phyloP scores from a whole-genome alignment of 1,140 invertebrate genomes.

The Hormaphis cornu region DNA sequence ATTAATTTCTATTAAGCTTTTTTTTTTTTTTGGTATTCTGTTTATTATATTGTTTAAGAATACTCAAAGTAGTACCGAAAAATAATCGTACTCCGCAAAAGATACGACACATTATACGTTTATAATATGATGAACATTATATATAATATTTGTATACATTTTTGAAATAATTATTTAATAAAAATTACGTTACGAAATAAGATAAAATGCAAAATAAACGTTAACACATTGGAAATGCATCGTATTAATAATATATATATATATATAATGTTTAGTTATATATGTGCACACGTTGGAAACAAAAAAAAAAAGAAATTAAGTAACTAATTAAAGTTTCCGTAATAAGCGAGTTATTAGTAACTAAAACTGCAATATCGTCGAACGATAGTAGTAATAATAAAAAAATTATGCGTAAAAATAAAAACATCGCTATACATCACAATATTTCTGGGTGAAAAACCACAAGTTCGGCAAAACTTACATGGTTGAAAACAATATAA shows the following conservation, averaged over 20 bases:
- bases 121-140: not conserved
- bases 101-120: not conserved
- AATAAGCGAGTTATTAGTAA: constrained; percentile 23
- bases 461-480: constrained; percentile 4
- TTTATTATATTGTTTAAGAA: constrained; percentile 14
- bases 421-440: constrained; percentile 12
- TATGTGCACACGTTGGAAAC: constrained; percentile 28
- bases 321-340: constrained; percentile 19
- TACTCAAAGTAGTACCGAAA: not conserved
- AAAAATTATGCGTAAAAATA: not conserved
- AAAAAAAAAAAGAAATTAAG: not conserved
- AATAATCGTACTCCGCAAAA: too few species aligned
- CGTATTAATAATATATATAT: constrained; percentile 11
- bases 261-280: constrained; percentile 11
- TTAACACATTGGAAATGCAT: constrained; percentile 33
- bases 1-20: constrained; percentile 30
- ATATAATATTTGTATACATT: not conserved
- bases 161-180: not conserved
- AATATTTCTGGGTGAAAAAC: not conserved
- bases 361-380: constrained; percentile 12
- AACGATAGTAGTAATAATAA: constrained; percentile 15
- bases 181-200: constrained; percentile 10
- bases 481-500: constrained; percentile 3
- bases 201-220: constrained; percentile 26
- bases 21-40: not conserved